Evolutionary conservation across 2,113 vertebrate species (phyloP), one percentile per base, ranked within the genome.

Genomic region (Vidua chalybeata): DNA sequence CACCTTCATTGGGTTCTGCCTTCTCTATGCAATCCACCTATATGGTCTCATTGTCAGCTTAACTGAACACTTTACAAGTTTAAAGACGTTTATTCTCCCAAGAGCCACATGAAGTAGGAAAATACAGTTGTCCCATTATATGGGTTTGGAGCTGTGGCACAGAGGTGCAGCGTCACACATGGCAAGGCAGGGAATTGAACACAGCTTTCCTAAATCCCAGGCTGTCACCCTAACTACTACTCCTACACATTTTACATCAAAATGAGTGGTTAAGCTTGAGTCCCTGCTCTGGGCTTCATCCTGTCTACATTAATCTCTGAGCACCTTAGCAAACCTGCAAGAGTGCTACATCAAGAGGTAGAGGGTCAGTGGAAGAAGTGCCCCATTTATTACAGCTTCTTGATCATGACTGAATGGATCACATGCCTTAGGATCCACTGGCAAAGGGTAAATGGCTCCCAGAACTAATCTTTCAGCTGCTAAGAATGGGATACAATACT

Each of bases 41-140:
- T 48, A 79, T 9, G 66, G 37, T 92, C 76, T 94, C 80, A 84
- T 84, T 87, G 90, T 61, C 92, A 76, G 67, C 51, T 89, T 97
- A 96, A 88, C 82, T 10, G 93, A 91, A 80, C 51, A 48, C 59
- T 90, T 91, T 12, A 83, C 30, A 52, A 67, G 48, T 77, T 93
- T 90, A 83, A 93, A 88, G 90, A 58, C 75, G 48, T 91, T 95
- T 83, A 48, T 84, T 87, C 82, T 93, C 91, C 82, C 91, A 77
- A 62, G 89, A 86, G 84, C 55, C 46, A 16, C 67, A 83, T 74
- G 91, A 91, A 85, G 49, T 8, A 55, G 55, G 91, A 93, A 96
- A 96, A 94, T 82, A 66, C 87, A 76, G 77, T 91, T 94, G 87
- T 96, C 74, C 89, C 58, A 9, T 89, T 79, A 33, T 23, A 39